These are phyloP conservation scores for Myotis lucifugus DNA, from an alignment of 2,113 vertebrate species.

Conservation along the genomic window DNA sequence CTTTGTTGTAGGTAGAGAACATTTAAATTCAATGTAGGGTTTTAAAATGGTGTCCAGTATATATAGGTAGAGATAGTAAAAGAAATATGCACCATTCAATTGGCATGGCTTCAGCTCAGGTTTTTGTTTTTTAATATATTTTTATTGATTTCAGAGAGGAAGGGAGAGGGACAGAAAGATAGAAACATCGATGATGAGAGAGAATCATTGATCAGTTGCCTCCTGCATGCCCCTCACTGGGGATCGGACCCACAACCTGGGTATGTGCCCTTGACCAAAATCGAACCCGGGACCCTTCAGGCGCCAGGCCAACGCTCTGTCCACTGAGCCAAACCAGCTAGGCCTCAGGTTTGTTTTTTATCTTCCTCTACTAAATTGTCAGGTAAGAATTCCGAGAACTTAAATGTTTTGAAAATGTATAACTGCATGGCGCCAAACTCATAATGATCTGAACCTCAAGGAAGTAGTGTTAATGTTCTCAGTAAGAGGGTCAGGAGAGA, in stretches of 20 bases:
- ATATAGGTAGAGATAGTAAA: background rate
- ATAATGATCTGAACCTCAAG: background rate
- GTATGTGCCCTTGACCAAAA: too few species aligned
- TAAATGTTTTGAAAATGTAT: background rate
- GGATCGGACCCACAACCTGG: too few species aligned
- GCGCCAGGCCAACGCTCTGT: too few species aligned
- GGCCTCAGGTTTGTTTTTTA: background rate
- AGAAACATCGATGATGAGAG: too few species aligned
- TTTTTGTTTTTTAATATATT: background rate
- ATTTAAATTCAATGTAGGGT: background rate
- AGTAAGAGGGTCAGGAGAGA: conserved; percentile 39
- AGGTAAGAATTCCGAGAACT: background rate
- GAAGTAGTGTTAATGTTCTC: background rate
- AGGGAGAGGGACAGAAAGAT: too few species aligned
- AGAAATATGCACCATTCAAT: background rate
- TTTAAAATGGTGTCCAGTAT: conserved; percentile 32
- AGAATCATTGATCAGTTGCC: too few species aligned
- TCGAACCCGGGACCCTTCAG: too few species aligned
- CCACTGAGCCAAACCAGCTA: too few species aligned
- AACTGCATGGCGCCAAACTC: background rate
- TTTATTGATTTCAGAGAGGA: too few species aligned
- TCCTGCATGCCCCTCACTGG: too few species aligned
- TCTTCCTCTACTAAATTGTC: conserved; percentile 21
- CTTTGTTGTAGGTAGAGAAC: background rate
- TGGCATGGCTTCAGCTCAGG: background rate